A percentile compares a stretch with the other conserved stretches of the same genome.
These are phyloP conservation scores for Porites divaricata DNA, from an alignment of 92 coral and sea anemone species.

Conservation along the genomic window DNA sequence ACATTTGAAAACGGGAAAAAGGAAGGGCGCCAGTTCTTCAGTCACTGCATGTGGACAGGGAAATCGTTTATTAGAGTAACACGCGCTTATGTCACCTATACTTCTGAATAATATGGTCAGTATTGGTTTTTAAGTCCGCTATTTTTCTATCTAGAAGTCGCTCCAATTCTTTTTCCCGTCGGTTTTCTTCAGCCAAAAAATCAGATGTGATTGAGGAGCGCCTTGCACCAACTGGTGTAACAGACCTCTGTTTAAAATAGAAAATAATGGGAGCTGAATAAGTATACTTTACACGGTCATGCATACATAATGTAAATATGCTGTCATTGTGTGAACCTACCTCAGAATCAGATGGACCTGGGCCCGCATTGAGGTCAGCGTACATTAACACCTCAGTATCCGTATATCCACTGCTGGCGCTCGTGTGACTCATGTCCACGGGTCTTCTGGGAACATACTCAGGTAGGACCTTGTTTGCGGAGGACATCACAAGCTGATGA, in stretches of 20 bases:
- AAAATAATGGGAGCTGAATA: not conserved
- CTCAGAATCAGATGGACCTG: slow-evolving; percentile 63
- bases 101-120: slow-evolving; percentile 81
- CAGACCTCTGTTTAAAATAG: slow-evolving; percentile 49
- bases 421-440: slow-evolving; percentile 77
- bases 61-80: no score
- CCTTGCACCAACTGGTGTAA: slow-evolving; percentile 72
- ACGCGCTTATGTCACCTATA: slow-evolving; percentile 54
- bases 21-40: no score
- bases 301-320: not conserved
- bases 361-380: slow-evolving; percentile 72
- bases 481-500: slow-evolving; percentile 52
- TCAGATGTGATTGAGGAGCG: slow-evolving; percentile 93
- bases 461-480: slow-evolving; percentile 54
- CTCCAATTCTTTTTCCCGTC: slow-evolving; percentile 93
- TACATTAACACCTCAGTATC: slow-evolving; percentile 91
- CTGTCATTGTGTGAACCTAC: slow-evolving; percentile 24
- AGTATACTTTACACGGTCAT: not conserved
- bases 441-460: slow-evolving; percentile 67
- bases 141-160: slow-evolving; percentile 87
- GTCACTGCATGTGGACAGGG: no score
- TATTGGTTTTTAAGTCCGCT: slow-evolving; percentile 85
- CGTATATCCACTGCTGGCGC: slow-evolving; percentile 80
- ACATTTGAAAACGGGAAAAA: no score
- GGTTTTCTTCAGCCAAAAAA: slow-evolving; percentile 90